phyloP scores from a whole-genome alignment of 2,888 invertebrate species.

The Drosophila testacea region DNA sequence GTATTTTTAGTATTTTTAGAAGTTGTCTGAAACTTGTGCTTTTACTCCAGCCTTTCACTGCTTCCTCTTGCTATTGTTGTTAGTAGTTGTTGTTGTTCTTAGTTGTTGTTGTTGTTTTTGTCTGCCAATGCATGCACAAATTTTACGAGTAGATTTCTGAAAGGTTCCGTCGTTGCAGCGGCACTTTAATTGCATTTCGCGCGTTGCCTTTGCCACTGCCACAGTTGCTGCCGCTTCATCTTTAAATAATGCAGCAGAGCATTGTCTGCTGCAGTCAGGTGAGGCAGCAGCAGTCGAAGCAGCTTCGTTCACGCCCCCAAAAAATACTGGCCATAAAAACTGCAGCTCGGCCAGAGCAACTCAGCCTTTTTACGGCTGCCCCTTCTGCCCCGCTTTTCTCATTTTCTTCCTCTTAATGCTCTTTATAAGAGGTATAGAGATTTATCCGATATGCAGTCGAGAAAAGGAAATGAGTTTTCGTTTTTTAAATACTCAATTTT shows the following conservation, averaged over 20 bases:
- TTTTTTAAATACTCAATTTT: too few species aligned
- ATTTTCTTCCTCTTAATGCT: slow-evolving; percentile 3
- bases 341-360: slow-evolving; percentile 38
- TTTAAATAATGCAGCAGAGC: slow-evolving; percentile 79
- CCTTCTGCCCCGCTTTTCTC: slow-evolving; percentile 7
- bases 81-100: slow-evolving; percentile 19
- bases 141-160: slow-evolving; percentile 74
- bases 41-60: slow-evolving; percentile 7
- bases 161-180: slow-evolving; percentile 63
- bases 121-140: slow-evolving; percentile 74
- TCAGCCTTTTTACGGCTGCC: slow-evolving; percentile 57
- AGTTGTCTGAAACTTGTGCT: slow-evolving; percentile 61
- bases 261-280: slow-evolving; percentile 73
- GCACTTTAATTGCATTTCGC: slow-evolving; percentile 79
- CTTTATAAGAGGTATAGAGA: not conserved
- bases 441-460: not conserved
- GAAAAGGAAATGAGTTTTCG: too few species aligned
- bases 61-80: slow-evolving; percentile 8
- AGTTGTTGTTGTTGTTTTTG: slow-evolving; percentile 42
- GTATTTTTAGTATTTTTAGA: slow-evolving; percentile 79
- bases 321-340: slow-evolving; percentile 60
- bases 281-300: slow-evolving; percentile 19
- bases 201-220: slow-evolving; percentile 33
- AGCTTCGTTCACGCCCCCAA: slow-evolving; percentile 36
- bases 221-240: slow-evolving; percentile 30